Evolutionary conservation across 2,113 vertebrate species (phyloP).

Genomic region (Myocastor coypus): DNA sequence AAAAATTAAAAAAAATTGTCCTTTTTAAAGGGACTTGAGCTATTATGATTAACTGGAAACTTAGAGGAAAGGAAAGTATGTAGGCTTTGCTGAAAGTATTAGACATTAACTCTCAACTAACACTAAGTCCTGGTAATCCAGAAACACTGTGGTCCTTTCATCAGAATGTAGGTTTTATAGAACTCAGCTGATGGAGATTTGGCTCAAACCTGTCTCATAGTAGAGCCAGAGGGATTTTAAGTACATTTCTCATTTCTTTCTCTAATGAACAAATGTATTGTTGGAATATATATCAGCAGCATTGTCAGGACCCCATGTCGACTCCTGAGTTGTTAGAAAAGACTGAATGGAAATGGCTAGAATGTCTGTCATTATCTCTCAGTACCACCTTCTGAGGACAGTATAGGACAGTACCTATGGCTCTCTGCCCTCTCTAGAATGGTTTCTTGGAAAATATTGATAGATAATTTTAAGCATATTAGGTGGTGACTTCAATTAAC

Average conservation of each 20-base stretch:
- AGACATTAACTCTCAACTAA: not conserved
- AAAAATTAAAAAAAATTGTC: not conserved
- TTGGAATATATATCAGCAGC: not conserved
- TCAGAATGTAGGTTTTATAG: not conserved
- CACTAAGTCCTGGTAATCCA: not conserved
- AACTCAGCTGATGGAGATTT: conserved; percentile 23
- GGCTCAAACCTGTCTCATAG: not conserved
- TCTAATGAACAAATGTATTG: not conserved
- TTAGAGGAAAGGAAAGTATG: not conserved
- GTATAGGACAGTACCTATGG: not conserved
- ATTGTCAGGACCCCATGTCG: not conserved
- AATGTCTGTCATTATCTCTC: not conserved
- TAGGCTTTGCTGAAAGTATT: conserved; percentile 17
- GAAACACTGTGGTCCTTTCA: not conserved
- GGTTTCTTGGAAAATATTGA: not conserved
- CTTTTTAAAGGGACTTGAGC: not conserved
- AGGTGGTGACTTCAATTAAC: not conserved
- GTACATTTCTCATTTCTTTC: conserved; percentile 3
- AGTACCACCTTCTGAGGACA: not conserved
- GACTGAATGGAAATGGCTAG: not conserved
- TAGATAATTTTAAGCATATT: not conserved
- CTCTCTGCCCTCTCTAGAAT: not conserved
- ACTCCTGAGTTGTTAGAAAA: conserved; percentile 13
- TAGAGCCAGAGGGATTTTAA: not conserved
- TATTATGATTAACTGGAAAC: not conserved